Evolutionary conservation across 2,888 invertebrate species (phyloP), one percentile per base, ranked within the genome.

Genomic region (Caenorhabditis drosophilae): DNA sequence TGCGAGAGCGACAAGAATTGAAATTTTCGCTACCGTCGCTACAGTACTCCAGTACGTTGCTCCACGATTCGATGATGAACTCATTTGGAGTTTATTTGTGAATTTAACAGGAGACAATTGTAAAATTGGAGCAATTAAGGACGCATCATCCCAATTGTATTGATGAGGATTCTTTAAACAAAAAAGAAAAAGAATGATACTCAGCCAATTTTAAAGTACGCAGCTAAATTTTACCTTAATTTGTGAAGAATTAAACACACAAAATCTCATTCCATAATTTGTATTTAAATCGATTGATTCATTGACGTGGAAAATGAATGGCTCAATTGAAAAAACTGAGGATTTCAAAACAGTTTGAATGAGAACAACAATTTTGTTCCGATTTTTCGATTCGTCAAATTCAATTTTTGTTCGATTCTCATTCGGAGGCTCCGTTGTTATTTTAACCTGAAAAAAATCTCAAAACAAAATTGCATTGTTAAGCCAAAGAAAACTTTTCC

Each of bases 291-390:
- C 56, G n/a, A 77, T 61, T 0, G 66, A 44, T 25, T 69, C 60
- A 25, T 75, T 70, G 9, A 77, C 70, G 40, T 68, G 61, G 45
- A 76, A 74, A 15, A 73, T 63, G 54, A 75, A 77, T 16, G 77
- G 77, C 23, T 67, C 64, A 11, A 48, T 38, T 20, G 62, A 67
- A 54, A 77, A 77, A 9, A 75, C 48, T 0, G 58, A 56, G 2
- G 71, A 53, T 47, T 66, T 53, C 12, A 67, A 42, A 6, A 69
- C 55, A n/a, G 69, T 67, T 72, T 75, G 70, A 31, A 67, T 68
- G 18, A 50, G 41, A 0, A 70, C 63, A 9, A 70, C 61, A 49
- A 70, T 70, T 38, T 63, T 67, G 11, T 49, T 47, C 4, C 70
- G 56, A 18, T n/a, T 16, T 6, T 51, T 50, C 34, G 57, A 47